Conservation (phyloP, 2,888 invertebrate genomes). For the Tortrix viridana region DNA sequence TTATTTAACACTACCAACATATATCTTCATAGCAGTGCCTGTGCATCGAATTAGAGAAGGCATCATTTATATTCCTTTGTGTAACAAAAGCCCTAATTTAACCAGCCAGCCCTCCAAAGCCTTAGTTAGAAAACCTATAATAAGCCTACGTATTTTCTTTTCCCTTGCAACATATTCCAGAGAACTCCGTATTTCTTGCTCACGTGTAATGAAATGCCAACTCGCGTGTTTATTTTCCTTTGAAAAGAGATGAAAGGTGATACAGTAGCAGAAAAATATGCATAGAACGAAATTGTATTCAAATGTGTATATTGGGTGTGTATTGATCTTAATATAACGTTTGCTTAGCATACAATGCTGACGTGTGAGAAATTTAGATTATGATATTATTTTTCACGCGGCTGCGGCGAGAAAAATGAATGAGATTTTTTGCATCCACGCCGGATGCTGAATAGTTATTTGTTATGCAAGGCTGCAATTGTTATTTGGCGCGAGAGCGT, state of each 20-base stretch:
- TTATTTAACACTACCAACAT: no score
- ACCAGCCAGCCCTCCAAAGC: no score
- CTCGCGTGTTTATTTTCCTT: slow-evolving; percentile 53
- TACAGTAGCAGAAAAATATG: slow-evolving; percentile 41
- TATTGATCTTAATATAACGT: slow-evolving; percentile 26
- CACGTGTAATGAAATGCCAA: slow-evolving; percentile 52
- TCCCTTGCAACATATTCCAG: background rate
- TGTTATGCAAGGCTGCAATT: no score
- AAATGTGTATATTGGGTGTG: slow-evolving; percentile 15
- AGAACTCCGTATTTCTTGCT: slow-evolving; percentile 12
- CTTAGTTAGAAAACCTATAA: slow-evolving; percentile 1
- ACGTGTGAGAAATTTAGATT: slow-evolving; percentile 3
- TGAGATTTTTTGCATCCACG: no score
- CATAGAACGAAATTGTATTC: slow-evolving; percentile 31
- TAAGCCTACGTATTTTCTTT: background rate
- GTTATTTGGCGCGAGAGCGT: no score
- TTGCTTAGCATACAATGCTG: slow-evolving; percentile 9
- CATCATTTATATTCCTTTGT: background rate
- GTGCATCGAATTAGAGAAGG: no score
- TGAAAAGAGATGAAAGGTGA: slow-evolving; percentile 54
- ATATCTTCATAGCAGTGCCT: no score
- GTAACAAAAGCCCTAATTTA: background rate
- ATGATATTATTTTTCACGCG: background rate
- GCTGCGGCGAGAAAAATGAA: no score
- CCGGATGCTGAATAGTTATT: no score